Evolutionary conservation across 2,888 invertebrate species (phyloP).

Genomic region (Cynaeus angustus): DNA sequence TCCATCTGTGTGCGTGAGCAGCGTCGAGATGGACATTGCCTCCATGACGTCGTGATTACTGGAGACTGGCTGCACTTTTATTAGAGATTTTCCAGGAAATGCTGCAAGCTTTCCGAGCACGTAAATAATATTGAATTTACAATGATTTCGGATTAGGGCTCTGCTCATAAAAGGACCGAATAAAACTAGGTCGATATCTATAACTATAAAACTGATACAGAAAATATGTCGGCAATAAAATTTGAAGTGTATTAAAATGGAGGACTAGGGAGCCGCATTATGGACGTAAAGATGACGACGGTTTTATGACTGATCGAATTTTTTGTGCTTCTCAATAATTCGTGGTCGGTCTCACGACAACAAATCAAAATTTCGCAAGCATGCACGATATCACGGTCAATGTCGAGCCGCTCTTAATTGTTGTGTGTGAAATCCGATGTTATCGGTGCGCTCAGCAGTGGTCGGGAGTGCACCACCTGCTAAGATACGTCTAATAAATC

Average conservation of each 20-base stretch:
- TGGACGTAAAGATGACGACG: slow-evolving; percentile 45
- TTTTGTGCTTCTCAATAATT: background rate
- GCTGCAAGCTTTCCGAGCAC: slow-evolving; percentile 23
- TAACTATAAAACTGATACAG: slow-evolving; percentile 54
- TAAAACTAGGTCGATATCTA: slow-evolving; percentile 52
- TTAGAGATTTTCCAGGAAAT: background rate
- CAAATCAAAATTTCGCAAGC: background rate
- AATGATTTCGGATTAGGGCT: slow-evolving; percentile 37
- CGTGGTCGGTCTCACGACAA: too few relatives aligned
- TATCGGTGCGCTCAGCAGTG: slow-evolving; percentile 33
- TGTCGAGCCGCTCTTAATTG: slow-evolving; percentile 42
- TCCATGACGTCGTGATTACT: slow-evolving; percentile 23
- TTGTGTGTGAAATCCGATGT: slow-evolving; percentile 37
- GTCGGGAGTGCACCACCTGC: slow-evolving; percentile 47
- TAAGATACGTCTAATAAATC: slow-evolving; percentile 52
- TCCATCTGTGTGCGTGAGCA: slow-evolving; percentile 53
- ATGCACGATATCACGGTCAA: slow-evolving; percentile 21
- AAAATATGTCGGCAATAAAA: slow-evolving; percentile 53
- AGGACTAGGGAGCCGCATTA: slow-evolving; percentile 18
- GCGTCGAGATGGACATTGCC: slow-evolving; percentile 44
- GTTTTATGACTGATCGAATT: slow-evolving; percentile 44
- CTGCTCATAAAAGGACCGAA: slow-evolving; percentile 45
- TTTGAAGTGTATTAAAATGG: slow-evolving; percentile 50
- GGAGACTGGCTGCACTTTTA: background rate
- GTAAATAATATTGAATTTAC: slow-evolving; percentile 42